A percentile compares a stretch with the other conserved stretches of the same genome.
Conservation (phyloP, 2,113 vertebrate species). For the Morone saxatilis region DNA sequence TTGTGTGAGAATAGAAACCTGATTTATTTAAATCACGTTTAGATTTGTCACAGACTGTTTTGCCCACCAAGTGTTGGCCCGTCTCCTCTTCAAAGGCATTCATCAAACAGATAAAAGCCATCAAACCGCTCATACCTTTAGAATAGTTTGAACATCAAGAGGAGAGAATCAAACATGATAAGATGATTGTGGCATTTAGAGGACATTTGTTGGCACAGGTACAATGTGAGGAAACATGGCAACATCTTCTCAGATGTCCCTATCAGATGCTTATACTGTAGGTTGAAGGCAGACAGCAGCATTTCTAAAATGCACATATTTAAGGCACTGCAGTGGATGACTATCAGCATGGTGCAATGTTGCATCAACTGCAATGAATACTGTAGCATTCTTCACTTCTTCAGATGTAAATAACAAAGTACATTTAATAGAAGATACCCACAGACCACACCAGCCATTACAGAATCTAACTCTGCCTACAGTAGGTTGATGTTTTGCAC, state of each 20-base stretch:
- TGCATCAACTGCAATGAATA: constrained; percentile 39
- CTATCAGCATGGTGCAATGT: not conserved
- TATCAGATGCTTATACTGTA: constrained; percentile 7
- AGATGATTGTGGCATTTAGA: constrained; percentile 62
- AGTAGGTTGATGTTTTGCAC: not conserved
- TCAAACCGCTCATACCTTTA: constrained; percentile 50
- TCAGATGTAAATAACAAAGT: constrained; percentile 16
- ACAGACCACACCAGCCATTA: not conserved
- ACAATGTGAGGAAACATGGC: constrained; percentile 35
- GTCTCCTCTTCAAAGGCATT: constrained; percentile 67
- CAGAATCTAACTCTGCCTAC: constrained; percentile 20
- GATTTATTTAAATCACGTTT: constrained; percentile 59
- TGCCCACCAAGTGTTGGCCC: constrained; percentile 31
- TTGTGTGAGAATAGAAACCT: constrained; percentile 17
- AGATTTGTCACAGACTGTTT: constrained; percentile 49
- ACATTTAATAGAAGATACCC: constrained; percentile 13
- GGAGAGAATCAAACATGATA: constrained; percentile 43
- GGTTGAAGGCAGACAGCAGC: constrained; percentile 12
- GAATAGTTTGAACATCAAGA: constrained; percentile 56
- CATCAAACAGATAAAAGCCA: constrained; percentile 60
- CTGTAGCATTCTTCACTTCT: constrained; percentile 21
- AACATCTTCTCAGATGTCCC: constrained; percentile 27
- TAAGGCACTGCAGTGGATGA: constrained; percentile 12
- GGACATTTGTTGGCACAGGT: constrained; percentile 35
- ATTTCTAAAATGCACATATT: constrained; percentile 16